Evolutionary conservation across 1,140 invertebrate species (phyloP).

Genomic region (Panagrolaimus sp.): DNA sequence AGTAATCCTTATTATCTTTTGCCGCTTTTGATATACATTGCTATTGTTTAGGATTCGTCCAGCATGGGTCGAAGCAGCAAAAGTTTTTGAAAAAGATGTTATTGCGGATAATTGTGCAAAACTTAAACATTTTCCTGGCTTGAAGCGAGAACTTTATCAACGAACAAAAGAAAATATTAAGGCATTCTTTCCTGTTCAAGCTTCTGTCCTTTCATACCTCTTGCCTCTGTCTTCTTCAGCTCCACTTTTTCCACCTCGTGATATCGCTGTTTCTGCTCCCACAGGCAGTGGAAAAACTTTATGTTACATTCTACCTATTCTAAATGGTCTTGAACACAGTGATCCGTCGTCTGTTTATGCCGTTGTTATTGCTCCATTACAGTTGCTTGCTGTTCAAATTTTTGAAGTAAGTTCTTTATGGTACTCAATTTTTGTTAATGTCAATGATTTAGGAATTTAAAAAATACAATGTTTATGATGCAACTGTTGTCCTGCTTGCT

Average conservation of each 20-base stretch:
- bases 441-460: slow-evolving; percentile 37
- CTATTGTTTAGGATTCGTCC: slow-evolving; percentile 24
- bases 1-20: too few relatives aligned
- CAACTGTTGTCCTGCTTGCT: slow-evolving; percentile 33
- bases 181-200: slow-evolving; percentile 45
- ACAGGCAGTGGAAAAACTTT: slow-evolving; percentile 48
- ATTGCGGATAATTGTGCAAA: slow-evolving; percentile 7
- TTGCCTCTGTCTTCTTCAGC: slow-evolving; percentile 15
- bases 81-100: slow-evolving; percentile 17
- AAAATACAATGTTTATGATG: slow-evolving; percentile 30
- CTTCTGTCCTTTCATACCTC: slow-evolving; percentile 35
- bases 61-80: slow-evolving; percentile 29
- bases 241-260: slow-evolving; percentile 34
- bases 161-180: slow-evolving; percentile 24
- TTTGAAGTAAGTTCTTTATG: slow-evolving; percentile 27
- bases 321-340: slow-evolving; percentile 32
- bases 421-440: neutral
- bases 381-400: slow-evolving; percentile 36
- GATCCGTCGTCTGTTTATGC: slow-evolving; percentile 30
- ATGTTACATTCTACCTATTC: slow-evolving; percentile 42
- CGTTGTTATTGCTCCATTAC: slow-evolving; percentile 37
- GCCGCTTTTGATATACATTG: too few relatives aligned
- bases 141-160: slow-evolving; percentile 23
- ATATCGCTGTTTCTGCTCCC: slow-evolving; percentile 43
- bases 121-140: slow-evolving; percentile 21